Evolutionary conservation across 2,113 vertebrate genomes (phyloP), one percentile per base, ranked within the genome.

Genomic region (Podilymbus podiceps): DNA sequence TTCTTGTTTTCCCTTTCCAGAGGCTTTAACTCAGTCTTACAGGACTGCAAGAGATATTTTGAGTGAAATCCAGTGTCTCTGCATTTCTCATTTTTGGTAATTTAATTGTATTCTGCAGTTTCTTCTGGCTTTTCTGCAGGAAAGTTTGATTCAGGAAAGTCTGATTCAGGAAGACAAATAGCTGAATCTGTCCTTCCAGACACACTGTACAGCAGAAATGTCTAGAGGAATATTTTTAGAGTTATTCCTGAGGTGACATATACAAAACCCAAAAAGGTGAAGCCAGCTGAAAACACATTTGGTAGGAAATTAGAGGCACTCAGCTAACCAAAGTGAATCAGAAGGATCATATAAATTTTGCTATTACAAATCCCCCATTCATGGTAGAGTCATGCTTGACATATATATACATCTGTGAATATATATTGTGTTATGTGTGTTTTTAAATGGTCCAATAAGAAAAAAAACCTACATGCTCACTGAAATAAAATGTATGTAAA

Each of bases 111-210:
- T 92, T 96, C 88, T 91, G 21, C 55, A 73, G 52, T 94, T 97
- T 55, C 69, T 78, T 93, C 94, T 98, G 97, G 97, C 85, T 83
- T 94, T 91, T 78, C 75, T 74, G 47, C 30, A 97, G 96, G 97
- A 97, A 98, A 98, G 63, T 96, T 28, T 96, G 76, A 96, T 97
- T 83, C 62, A 86, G 89, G 85, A 89, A 97, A 95, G 21, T 95
- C 62, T 96, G 74, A 93, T 87, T 97, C 75, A 80, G 78, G 80
- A 42, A 82, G 47, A 44, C 47, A 47, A 95, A 85, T n/a, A 86
- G 72, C 40, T 66, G 56, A 96, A 89, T 91, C 64, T 96, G 35
- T 96, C 76, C 77, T 94, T 97, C 85, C 77, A 96, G 89, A 90
- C 63, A 88, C 23, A 69, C 44, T 73, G 81, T 68, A 77, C 3